phyloP scores from a whole-genome alignment of 1,140 invertebrate genomes.

The Harlomillsia oculata region DNA sequence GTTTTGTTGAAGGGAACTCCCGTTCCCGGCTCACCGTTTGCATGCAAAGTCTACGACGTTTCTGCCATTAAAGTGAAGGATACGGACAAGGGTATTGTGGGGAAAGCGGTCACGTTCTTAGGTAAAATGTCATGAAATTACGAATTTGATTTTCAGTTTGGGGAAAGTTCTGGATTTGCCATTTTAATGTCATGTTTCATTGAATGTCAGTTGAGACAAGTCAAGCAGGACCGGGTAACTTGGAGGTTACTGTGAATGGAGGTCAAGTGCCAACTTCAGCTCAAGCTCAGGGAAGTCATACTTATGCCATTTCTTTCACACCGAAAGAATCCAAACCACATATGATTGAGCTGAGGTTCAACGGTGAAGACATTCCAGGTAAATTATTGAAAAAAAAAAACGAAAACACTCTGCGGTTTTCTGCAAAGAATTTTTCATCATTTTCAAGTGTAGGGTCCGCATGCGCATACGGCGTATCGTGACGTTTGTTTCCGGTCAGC shows the following conservation, averaged over 20 bases:
- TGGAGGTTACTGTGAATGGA: constrained; percentile 94
- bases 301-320: constrained; percentile 94
- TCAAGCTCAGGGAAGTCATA: constrained; percentile 84
- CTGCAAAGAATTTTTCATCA: background rate
- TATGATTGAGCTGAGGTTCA: constrained; percentile 87
- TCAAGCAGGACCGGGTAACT: constrained; percentile 87
- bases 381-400: constrained; percentile 14
- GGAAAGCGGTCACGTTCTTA: constrained; percentile 86
- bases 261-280: constrained; percentile 91
- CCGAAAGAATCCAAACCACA: constrained; percentile 80
- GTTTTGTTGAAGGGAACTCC: constrained; percentile 46
- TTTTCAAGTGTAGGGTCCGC: background rate
- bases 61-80: constrained; percentile 88
- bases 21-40: constrained; percentile 78
- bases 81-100: constrained; percentile 77
- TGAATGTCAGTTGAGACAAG: constrained; percentile 94
- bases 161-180: background rate
- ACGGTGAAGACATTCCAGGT: constrained; percentile 89
- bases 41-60: constrained; percentile 90
- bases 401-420: background rate
- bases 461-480: background rate
- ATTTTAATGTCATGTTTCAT: constrained; percentile 15
- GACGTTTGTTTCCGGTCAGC: background rate
- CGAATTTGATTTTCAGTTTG: background rate
- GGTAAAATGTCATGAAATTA: constrained; percentile 49